Base-by-base conservation (phyloP, 1,140 invertebrate species). In the Bombus balteatus region DNA sequence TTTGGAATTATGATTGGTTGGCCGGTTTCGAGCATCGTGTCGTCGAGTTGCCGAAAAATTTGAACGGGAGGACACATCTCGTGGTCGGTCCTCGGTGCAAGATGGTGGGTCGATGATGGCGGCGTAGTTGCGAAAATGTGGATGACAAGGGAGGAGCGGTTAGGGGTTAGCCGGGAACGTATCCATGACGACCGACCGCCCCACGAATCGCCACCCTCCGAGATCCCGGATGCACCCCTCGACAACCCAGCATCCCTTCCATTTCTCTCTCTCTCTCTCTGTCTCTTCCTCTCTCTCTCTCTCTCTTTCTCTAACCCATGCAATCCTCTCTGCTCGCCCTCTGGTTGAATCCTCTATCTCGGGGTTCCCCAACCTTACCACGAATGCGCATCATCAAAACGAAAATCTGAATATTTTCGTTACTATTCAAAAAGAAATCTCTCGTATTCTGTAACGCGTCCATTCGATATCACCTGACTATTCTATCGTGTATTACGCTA, bases 71-170 rank as follows among this genome's bases (percentile, higher is more conserved):
- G 81, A 70, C 66, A 81, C 32, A 66, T 66, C 65, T 79, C 79
- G 80, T n/a, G 74, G 53, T 86, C 73, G 76, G 87, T 77, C 81
- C 70, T 47, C 15, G 81, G 81, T 79, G 93, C 94, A 95, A 95
- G 95, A 95, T 95, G 95, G 95, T 95, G 95, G 95, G 92, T 94
- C 94, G 94, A 95, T 94, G 93, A 95, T 94, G 94, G 94, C 94
- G 95, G 93, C 93, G 81, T 88, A 87, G 89, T 90, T 88, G 89
- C 91, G 92, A 92, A 91, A 92, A 90, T 87, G 90, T 62, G 82
- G 88, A 88, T 89, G 88, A 91, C 84, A 81, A 87, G 91, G 91
- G 89, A 89, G 92, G 91, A 93, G 92, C 91, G 89, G 92, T 92
- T 91, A 90, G 91, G 92, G 92, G 92, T 93, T 93, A 93, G 92